phyloP scores from a whole-genome alignment of 2,113 vertebrate species.

The Pelodiscus sinensis region DNA sequence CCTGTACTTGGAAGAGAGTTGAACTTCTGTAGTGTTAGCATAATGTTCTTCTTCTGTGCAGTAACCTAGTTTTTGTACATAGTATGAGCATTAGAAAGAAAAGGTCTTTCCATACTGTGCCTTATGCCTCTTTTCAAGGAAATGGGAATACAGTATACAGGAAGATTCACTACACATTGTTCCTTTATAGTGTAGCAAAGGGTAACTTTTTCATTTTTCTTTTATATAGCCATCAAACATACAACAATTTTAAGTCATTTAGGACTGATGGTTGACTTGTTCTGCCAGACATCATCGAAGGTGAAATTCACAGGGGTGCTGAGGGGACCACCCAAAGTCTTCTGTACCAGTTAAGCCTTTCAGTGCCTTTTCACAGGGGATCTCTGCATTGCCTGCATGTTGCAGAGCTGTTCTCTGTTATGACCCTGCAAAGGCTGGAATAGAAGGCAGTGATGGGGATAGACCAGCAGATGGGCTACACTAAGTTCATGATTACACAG shows the following conservation, averaged over 20 bases:
- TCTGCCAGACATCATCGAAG: neutral
- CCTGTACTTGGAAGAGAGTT: neutral
- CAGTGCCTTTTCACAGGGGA: neutral
- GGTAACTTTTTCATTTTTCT: neutral
- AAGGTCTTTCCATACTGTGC: neutral
- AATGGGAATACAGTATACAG: neutral
- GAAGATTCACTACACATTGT: neutral
- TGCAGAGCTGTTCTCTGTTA: neutral
- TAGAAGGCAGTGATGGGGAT: neutral
- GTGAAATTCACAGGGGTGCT: neutral
- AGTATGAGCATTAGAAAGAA: neutral
- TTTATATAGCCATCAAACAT: neutral
- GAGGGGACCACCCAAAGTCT: neutral
- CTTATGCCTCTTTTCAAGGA: neutral
- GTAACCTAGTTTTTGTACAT: neutral
- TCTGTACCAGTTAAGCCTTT: neutral
- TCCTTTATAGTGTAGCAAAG: neutral
- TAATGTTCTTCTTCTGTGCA: neutral
- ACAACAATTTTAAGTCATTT: neutral
- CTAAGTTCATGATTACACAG: neutral
- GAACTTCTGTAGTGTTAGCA: neutral
- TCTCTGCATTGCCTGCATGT: neutral
- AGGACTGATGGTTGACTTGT: neutral
- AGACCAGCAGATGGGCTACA: neutral
- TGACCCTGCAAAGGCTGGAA: neutral